Evolutionary conservation across 1,140 invertebrate species (phyloP).

Genomic region (Danaus plexippus): DNA sequence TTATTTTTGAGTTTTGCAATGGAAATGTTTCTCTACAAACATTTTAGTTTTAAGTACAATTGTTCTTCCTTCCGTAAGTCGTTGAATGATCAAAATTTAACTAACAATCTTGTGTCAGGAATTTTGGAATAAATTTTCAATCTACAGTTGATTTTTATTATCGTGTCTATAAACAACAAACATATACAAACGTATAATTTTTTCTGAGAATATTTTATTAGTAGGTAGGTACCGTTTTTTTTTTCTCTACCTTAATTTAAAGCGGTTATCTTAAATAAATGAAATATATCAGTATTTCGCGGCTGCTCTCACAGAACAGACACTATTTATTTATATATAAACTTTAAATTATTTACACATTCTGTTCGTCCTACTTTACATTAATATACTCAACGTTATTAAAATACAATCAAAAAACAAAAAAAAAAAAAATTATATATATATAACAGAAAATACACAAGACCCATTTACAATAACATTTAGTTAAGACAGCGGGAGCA

Average conservation of each 20-base stretch:
- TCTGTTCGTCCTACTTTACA: constrained; percentile 68
- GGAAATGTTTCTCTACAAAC: constrained; percentile 47
- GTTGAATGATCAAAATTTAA: constrained; percentile 46
- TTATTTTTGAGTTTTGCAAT: constrained; percentile 33
- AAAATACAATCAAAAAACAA: constrained; percentile 67
- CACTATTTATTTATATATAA: constrained; percentile 69
- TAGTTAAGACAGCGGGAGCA: constrained; percentile 45
- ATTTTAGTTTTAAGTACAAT: constrained; percentile 43
- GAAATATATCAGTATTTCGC: constrained; percentile 23
- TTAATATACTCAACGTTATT: constrained; percentile 66
- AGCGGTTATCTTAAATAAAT: too few species aligned
- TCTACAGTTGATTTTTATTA: constrained; percentile 42
- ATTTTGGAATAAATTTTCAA: constrained; percentile 58
- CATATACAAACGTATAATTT: too few species aligned
- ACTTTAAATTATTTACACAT: constrained; percentile 72
- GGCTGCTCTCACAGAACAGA: constrained; percentile 57
- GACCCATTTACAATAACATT: constrained; percentile 46
- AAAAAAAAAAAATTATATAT: constrained; percentile 59
- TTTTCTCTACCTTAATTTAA: too few species aligned
- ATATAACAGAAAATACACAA: constrained; percentile 62
- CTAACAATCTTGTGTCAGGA: constrained; percentile 53
- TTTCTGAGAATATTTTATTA: too few species aligned
- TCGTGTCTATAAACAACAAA: not conserved
- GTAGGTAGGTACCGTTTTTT: too few species aligned
- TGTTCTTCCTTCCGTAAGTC: constrained; percentile 29